Evolutionary conservation across 2,888 invertebrate genomes (phyloP), one percentile per base, ranked within the genome.

Genomic region (Anarsia innoxiella): DNA sequence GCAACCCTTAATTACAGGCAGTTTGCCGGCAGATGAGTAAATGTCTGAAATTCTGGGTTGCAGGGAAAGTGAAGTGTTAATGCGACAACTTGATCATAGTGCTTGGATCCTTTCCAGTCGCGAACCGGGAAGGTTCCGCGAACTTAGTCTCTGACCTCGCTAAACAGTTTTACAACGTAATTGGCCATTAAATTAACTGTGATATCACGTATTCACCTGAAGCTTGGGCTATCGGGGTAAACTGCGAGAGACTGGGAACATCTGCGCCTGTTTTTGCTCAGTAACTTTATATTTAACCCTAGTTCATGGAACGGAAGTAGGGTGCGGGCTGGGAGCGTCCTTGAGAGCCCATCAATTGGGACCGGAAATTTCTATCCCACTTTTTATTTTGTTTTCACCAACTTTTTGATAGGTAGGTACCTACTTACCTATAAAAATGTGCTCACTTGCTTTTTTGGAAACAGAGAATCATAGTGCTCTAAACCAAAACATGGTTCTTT

Each of bases 51-150:
- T 78, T 83, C 79, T 78, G 68, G 74, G 74, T 68, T 77, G 65
- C 54, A 60, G 74, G 68, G 82, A 82, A 83, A 83, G 83, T 82
- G 73, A 78, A 75, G 76, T 77, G 76, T 71, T 78, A 80, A 78
- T 77, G 63, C 66, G 77, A 80, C 80, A 73, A 65, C 66, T 69
- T 78, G 79, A 80, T 79, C 68, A 78, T 70, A 76, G 74, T 67
- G 63, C 65, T 69, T 60, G 52, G 55, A 56, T 56, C 57, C 53
- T 57, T 61, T 63, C 60, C 56, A 58, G 59, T 51, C 53, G 57
- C 53, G 58, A 72, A 66, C 66, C 65, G 58, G 67, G 69, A 75
- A 71, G 63, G 49, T 48, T 66, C 52, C 46, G 58, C 55, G 64
- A 71, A 65, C 62, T 60, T 62, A 58, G 56, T 49, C 48, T 52